Evolutionary conservation across 2,797 vertebrate genomes (phyloP).

Genomic region (Muscicapa striata): DNA sequence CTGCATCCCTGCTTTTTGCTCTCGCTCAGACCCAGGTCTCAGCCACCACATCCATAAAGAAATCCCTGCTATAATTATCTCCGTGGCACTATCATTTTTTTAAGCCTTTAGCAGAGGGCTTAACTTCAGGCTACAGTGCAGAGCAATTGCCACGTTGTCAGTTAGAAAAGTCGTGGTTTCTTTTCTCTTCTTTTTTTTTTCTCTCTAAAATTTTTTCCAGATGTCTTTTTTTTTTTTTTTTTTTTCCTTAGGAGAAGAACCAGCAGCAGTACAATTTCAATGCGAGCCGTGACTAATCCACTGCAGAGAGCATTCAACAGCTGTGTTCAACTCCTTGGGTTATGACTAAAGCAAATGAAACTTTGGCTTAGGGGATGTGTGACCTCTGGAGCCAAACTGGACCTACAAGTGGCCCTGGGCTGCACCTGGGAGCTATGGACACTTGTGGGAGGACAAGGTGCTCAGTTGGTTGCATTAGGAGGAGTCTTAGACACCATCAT

Average conservation of each 20-base stretch:
- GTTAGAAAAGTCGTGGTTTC: conserved; percentile 59
- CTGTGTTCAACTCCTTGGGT: background rate
- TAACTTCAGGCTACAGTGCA: conserved; percentile 61
- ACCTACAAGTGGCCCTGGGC: background rate
- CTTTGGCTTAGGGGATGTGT: background rate
- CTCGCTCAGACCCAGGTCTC: background rate
- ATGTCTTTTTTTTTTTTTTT: conserved; percentile 74
- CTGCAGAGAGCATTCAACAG: conserved; percentile 61
- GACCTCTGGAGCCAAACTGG: background rate
- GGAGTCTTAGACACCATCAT: background rate
- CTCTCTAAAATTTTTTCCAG: conserved; percentile 79
- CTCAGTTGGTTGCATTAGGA: background rate
- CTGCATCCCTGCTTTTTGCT: background rate
- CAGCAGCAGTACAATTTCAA: conserved; percentile 60
- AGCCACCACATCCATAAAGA: conserved; percentile 72
- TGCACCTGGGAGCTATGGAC: rapidly evolving
- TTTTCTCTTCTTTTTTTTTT: conserved; percentile 36
- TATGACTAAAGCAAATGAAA: background rate
- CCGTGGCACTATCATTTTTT: conserved; percentile 63
- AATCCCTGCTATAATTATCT: conserved; percentile 70
- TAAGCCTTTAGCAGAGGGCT: conserved; percentile 44
- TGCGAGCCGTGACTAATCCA: conserved; percentile 80
- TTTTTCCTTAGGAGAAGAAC: conserved; percentile 56
- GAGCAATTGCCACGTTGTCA: conserved; percentile 81
- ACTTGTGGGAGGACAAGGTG: background rate